A percentile compares a stretch with the other conserved stretches of the same genome.
Conservation (phyloP, 2,888 invertebrate species). For the Caprella mutica region DNA sequence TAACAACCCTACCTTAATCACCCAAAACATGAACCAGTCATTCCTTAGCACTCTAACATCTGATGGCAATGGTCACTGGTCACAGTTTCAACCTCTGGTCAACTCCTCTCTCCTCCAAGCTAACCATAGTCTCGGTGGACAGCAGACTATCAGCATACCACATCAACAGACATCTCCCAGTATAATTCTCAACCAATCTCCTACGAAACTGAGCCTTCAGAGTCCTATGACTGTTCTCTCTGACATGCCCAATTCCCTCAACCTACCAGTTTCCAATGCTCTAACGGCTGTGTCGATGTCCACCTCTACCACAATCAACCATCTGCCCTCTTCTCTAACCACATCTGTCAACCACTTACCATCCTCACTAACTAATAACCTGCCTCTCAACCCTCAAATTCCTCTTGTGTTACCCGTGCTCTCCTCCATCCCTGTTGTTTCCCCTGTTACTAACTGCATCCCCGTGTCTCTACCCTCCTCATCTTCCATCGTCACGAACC, state of each 20-base stretch:
- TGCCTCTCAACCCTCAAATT: not conserved
- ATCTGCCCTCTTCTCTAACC: not conserved
- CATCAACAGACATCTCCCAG: slow-evolving; percentile 6
- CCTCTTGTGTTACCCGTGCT: slow-evolving; percentile 7
- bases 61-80: too few species aligned
- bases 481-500: slow-evolving; percentile 4
- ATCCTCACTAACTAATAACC: slow-evolving; percentile 3
- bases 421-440: slow-evolving; percentile 6
- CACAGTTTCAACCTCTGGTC: too few species aligned
- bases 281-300: slow-evolving; percentile 3
- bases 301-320: not conserved
- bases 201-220: not conserved
- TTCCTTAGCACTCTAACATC: too few species aligned
- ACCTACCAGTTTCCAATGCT: not conserved
- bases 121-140: too few species aligned
- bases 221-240: slow-evolving; percentile 3
- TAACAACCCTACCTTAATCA: too few species aligned
- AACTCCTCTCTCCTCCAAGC: too few species aligned
- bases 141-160: too few species aligned
- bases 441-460: slow-evolving; percentile 6
- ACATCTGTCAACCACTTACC: not conserved
- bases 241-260: slow-evolving; percentile 1
- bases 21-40: too few species aligned
- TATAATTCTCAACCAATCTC: slow-evolving; percentile 7
- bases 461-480: too few species aligned